Conservation (phyloP, 2,797 vertebrate species). For the Thripadectes ignobilis region DNA sequence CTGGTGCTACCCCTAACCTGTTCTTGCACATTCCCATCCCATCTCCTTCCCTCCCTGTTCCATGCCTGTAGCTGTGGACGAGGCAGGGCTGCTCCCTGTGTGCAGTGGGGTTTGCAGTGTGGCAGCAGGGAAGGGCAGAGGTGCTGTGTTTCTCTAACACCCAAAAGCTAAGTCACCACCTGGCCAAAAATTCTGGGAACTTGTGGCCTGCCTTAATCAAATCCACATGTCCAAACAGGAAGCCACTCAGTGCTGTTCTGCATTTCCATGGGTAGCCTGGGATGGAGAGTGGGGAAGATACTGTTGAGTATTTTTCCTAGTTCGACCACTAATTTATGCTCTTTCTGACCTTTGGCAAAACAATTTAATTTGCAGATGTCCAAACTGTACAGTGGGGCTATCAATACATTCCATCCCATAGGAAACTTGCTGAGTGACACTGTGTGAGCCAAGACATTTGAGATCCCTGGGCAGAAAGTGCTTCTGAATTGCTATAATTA, state of each 20-base stretch:
- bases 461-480: not conserved
- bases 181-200: constrained; percentile 21
- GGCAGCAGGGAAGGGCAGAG: not conserved
- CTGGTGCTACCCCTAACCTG: not conserved
- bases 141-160: not conserved
- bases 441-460: not conserved
- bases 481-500: not conserved
- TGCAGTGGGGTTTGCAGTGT: not conserved
- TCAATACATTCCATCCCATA: not conserved
- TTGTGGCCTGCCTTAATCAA: constrained; percentile 7
- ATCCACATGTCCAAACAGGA: constrained; percentile 25
- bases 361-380: constrained; percentile 3
- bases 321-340: not conserved
- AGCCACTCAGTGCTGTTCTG: not conserved
- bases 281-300: not conserved
- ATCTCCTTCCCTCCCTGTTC: not conserved
- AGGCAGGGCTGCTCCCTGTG: not conserved
- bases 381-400: not conserved
- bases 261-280: not conserved
- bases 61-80: not conserved
- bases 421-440: not conserved
- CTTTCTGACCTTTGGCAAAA: constrained; percentile 26
- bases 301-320: not conserved
- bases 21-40: not conserved
- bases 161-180: constrained; percentile 2